Percentiles rank a stretch among this genome's conserved stretches.
Evolutionary conservation across 2,113 vertebrate genomes (phyloP).

Genomic region (Osmerus eperlanus): DNA sequence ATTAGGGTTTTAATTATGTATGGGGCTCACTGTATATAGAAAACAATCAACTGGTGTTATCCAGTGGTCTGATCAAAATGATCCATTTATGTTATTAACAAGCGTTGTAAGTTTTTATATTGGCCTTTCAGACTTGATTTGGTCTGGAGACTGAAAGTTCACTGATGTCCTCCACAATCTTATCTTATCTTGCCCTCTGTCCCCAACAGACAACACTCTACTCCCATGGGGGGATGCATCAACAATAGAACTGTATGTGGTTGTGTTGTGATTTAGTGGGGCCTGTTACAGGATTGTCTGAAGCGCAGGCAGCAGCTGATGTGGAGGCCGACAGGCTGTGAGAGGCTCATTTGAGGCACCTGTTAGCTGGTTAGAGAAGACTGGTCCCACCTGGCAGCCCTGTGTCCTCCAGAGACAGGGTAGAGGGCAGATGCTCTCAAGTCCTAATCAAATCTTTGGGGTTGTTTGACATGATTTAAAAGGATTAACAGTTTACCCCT

Average conservation of each 20-base stretch:
- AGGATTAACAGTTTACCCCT: slow-evolving; percentile 11
- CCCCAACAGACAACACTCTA: background rate
- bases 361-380: slow-evolving; percentile 1
- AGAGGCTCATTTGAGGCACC: slow-evolving; percentile 2
- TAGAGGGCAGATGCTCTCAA: slow-evolving; percentile 12
- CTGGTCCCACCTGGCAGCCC: slow-evolving; percentile 1
- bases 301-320: slow-evolving; percentile 9
- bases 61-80: background rate
- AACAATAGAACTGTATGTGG: background rate
- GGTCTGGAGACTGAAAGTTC: background rate
- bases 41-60: too few species aligned
- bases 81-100: background rate
- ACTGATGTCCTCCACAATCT: background rate
- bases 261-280: background rate
- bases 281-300: background rate
- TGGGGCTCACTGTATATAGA: too few species aligned
- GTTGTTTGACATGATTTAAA: slow-evolving; percentile 19
- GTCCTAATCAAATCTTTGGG: slow-evolving; percentile 14
- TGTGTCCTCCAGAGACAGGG: background rate
- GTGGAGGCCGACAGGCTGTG: background rate
- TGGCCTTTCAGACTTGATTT: background rate
- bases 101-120: background rate
- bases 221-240: background rate
- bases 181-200: background rate
- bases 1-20: too few species aligned